Evolutionary conservation across 35 echinoderm and acorn worm species (phyloP), one percentile per base, ranked within the genome.

Genomic region (Eucidaris tribuloides): DNA sequence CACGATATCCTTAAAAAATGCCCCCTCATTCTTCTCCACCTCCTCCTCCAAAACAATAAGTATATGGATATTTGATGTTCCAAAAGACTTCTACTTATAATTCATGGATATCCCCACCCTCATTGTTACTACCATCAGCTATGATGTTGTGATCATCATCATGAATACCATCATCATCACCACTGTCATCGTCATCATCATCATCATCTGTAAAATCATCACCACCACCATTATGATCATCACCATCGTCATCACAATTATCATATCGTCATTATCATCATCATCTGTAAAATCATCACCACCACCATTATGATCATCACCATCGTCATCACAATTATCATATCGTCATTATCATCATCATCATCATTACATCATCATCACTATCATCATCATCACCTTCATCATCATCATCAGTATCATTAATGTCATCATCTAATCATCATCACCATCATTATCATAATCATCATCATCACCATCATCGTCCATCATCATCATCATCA

Each of bases 391-490:
- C 27, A 23, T 32, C 19, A 63, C 24, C 1, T 13, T 20, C 60
- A 63, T 28, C 3, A 61, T 24, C 15, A 61, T 24, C 23, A 63
- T 6, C 19, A 63, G 11, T 33, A n/a, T n/a, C 55, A 78, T 42
- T 78, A 25, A 64, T 32, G n/a, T n/a, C n/a, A n/a, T n/a, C n/a
- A n/a, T n/a, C n/a, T n/a, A n/a, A n/a, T n/a, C n/a, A n/a, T n/a
- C n/a, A n/a, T n/a, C n/a, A n/a, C n/a, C n/a, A n/a, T n/a, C 46
- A 33, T 48, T 19, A 80, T 41, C 34, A 80, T 80, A 32, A 45
- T 55, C 45, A 80, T 80, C 30, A 52, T 52, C 38, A 55, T 52
- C 77, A 80, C 58, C 5, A 80, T 52, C 27, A 80, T n/a, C n/a
- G 13, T 17, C n/a, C 2, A 54, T 54, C 48, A 54, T 54, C 48